Percentiles rank a stretch among this genome's conserved stretches.
These are phyloP conservation scores for Eupeodes corollae DNA, from an alignment of 1,140 invertebrate species.

Conservation along the genomic window DNA sequence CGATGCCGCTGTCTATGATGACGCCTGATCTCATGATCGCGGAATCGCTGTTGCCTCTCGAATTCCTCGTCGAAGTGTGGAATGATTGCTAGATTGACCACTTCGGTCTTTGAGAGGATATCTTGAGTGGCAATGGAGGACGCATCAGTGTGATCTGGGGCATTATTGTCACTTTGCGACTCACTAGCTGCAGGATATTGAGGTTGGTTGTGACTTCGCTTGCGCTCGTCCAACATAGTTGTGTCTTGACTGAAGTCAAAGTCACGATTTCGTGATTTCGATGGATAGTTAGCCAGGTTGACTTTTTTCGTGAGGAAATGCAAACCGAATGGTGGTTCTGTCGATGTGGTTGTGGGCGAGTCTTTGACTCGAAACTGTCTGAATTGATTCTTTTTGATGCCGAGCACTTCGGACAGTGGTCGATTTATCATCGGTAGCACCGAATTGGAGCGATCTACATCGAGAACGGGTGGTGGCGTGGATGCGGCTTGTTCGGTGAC, in stretches of 20 bases:
- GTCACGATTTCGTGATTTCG: slow-evolving; percentile 19
- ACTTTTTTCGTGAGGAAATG: slow-evolving; percentile 35
- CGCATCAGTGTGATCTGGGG: slow-evolving; percentile 18
- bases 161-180: slow-evolving; percentile 16
- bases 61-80: slow-evolving; percentile 34
- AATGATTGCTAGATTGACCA: slow-evolving; percentile 35
- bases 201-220: slow-evolving; percentile 15
- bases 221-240: slow-evolving; percentile 31
- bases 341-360: slow-evolving; percentile 12
- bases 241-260: slow-evolving; percentile 34
- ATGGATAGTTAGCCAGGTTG: slow-evolving; percentile 30
- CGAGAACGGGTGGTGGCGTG: slow-evolving; percentile 18
- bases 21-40: slow-evolving; percentile 18
- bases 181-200: slow-evolving; percentile 7
- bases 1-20: slow-evolving; percentile 31
- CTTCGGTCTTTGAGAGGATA: slow-evolving; percentile 33
- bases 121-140: slow-evolving; percentile 32
- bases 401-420: slow-evolving; percentile 34
- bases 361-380: slow-evolving; percentile 31
- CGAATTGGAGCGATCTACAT: slow-evolving; percentile 28
- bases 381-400: slow-evolving; percentile 37
- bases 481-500: slow-evolving; percentile 12
- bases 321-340: slow-evolving; percentile 7
- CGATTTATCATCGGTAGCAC: slow-evolving; percentile 34
- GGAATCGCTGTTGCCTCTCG: slow-evolving; percentile 19